Conservation (phyloP, 2,888 invertebrate species). For the Leistus spinibarbis region DNA sequence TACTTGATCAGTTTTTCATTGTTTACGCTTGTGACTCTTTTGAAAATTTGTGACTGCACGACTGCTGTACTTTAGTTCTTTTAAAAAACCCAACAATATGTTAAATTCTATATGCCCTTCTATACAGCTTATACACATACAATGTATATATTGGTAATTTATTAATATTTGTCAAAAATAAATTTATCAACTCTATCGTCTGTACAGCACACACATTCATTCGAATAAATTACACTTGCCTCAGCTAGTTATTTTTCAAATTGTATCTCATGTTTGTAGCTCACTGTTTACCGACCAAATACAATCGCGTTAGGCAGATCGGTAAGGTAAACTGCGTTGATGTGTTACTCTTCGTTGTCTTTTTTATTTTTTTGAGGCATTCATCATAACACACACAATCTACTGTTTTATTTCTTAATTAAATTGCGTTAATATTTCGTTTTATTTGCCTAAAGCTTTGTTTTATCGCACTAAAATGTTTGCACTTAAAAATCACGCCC, state of each 20-base stretch:
- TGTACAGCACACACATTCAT: slow-evolving; percentile 51
- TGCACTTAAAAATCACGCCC: not conserved
- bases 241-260: slow-evolving; percentile 15
- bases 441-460: not conserved
- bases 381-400: not conserved
- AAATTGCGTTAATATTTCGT: not conserved
- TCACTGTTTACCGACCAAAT: not conserved
- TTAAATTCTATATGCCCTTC: slow-evolving; percentile 55
- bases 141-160: slow-evolving; percentile 41
- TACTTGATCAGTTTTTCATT: not conserved
- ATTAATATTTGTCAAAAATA: slow-evolving; percentile 58
- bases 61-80: slow-evolving; percentile 35
- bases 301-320: not conserved
- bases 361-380: not conserved
- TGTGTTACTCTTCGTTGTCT: not conserved
- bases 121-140: slow-evolving; percentile 55
- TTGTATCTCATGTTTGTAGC: not conserved
- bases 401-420: not conserved
- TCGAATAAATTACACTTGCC: slow-evolving; percentile 40
- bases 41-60: slow-evolving; percentile 4
- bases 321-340: not conserved
- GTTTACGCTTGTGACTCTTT: not conserved
- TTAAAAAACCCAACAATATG: slow-evolving; percentile 55
- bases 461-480: not conserved
- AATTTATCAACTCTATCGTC: slow-evolving; percentile 54